Conservation (phyloP, 2,888 invertebrate genomes). For the Coremacera marginata region DNA sequence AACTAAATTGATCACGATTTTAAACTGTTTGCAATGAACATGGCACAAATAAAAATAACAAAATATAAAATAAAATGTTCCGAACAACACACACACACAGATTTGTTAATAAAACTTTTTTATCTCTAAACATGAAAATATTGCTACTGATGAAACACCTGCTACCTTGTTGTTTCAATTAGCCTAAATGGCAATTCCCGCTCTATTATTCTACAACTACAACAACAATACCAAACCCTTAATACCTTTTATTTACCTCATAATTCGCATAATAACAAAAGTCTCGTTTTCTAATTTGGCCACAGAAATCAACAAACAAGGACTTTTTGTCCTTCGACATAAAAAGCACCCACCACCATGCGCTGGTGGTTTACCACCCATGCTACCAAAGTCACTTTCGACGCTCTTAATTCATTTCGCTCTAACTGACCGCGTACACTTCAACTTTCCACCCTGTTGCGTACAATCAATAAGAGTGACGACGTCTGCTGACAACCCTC, state of each 20-base stretch:
- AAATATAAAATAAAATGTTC: neutral
- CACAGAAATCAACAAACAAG: constrained; percentile 53
- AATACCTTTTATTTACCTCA: constrained; percentile 65
- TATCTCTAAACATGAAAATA: neutral
- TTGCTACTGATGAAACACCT: constrained; percentile 30
- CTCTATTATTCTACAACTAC: neutral
- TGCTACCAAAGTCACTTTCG: neutral
- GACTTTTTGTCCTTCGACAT: constrained; percentile 1
- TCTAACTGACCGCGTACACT: constrained; percentile 61
- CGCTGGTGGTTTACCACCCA: neutral
- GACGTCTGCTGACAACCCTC: constrained; percentile 17
- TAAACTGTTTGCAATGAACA: neutral
- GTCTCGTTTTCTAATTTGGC: constrained; percentile 60
- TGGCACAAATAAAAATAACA: too few relatives aligned
- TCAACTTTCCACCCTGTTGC: constrained; percentile 68
- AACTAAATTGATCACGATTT: neutral
- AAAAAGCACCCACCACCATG: constrained; percentile 15
- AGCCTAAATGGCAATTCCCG: constrained; percentile 56
- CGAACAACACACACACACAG: too few relatives aligned
- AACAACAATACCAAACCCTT: constrained; percentile 43
- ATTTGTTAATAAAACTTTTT: neutral
- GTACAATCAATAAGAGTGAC: constrained; percentile 54
- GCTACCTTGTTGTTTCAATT: constrained; percentile 55
- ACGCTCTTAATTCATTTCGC: constrained; percentile 44
- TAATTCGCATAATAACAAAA: constrained; percentile 64